phyloP scores from a whole-genome alignment of 2,888 invertebrate species.

The Allolobophora icterica region DNA sequence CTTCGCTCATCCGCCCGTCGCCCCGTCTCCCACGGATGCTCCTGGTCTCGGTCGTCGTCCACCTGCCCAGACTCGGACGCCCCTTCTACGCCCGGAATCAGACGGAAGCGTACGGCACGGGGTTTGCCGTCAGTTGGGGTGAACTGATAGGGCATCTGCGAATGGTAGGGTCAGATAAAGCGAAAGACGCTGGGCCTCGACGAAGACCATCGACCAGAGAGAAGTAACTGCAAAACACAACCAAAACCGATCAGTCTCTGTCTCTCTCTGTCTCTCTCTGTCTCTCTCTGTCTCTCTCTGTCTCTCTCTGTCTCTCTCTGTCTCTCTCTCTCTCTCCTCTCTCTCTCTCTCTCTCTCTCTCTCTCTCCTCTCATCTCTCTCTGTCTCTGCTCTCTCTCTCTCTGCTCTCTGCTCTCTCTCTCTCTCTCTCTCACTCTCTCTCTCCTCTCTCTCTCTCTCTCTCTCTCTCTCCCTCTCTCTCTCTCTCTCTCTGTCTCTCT shows the following conservation, averaged over 20 bases:
- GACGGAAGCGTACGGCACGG: conserved; percentile 42
- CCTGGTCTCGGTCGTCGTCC: conserved; percentile 34
- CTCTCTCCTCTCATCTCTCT: not conserved
- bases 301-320: not conserved
- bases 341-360: not conserved
- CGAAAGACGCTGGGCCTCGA: conserved; percentile 44
- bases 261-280: not conserved
- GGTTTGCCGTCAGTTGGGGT: conserved; percentile 28
- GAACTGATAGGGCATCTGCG: conserved; percentile 47
- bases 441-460: no score
- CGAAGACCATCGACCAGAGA: conserved; percentile 48
- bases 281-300: not conserved
- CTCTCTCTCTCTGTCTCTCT: no score
- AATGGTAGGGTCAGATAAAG: conserved; percentile 46
- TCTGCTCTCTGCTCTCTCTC: no score
- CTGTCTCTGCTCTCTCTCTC: not conserved
- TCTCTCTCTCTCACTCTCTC: no score
- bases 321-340: not conserved
- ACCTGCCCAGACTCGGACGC: conserved; percentile 40
- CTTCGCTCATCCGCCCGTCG: conserved; percentile 26
- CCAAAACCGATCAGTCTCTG: not conserved
- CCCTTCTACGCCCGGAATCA: conserved; percentile 38
- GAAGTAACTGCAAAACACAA: conserved; percentile 40
- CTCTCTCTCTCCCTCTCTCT: no score
- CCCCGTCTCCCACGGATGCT: conserved; percentile 15